A percentile compares a stretch with the other conserved stretches of the same genome.
Conservation (phyloP, 2,888 invertebrate genomes). For the Stenodema calcarata region DNA sequence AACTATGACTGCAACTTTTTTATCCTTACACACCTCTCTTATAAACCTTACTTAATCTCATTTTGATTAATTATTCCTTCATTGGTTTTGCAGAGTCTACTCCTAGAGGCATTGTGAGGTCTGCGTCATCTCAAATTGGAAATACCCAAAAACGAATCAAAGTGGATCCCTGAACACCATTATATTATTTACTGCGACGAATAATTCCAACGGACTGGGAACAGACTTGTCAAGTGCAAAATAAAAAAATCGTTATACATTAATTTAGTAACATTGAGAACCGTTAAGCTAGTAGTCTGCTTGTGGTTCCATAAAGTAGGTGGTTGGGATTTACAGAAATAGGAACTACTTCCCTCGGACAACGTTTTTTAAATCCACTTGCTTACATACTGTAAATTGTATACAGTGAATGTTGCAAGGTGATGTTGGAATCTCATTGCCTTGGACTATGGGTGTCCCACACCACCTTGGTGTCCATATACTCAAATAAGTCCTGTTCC, state of each 20-base stretch:
- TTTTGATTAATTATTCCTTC: neutral
- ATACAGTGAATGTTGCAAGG: no score
- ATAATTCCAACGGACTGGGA: conserved; percentile 5
- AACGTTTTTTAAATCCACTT: no score
- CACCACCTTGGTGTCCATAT: neutral
- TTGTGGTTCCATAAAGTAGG: neutral
- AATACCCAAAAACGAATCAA: conserved; percentile 8
- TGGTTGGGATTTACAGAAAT: neutral
- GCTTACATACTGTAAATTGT: no score
- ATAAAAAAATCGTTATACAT: neutral
- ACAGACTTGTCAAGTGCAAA: neutral
- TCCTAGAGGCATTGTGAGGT: neutral
- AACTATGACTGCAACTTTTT: no score
- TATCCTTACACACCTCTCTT: no score
- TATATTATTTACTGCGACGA: neutral
- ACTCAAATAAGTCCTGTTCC: neutral
- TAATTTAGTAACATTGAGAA: neutral
- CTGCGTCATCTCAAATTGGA: conserved; percentile 20
- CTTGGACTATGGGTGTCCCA: neutral
- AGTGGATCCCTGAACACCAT: conserved; percentile 13
- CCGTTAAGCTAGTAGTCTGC: neutral
- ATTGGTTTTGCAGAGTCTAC: neutral
- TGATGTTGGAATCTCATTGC: neutral
- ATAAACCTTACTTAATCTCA: neutral
- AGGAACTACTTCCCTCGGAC: no score